phyloP scores from a whole-genome alignment of 2,113 vertebrate genomes.

The Scopus umbretta region DNA sequence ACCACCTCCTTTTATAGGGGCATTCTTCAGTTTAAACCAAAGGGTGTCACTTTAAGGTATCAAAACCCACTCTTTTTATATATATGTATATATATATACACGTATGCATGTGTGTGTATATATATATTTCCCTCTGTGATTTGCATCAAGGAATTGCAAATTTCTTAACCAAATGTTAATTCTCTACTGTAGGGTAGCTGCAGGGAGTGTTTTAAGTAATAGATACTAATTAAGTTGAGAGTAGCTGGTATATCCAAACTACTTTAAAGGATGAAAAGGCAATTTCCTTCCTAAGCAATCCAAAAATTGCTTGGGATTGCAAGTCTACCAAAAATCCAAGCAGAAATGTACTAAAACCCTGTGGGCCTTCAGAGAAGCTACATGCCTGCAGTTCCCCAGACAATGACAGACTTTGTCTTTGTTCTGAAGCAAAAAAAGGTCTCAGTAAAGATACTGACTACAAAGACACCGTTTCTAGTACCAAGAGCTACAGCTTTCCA shows the following conservation, averaged over 20 bases:
- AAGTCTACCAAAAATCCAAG: background rate
- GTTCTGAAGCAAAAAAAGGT: background rate
- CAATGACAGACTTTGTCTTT: background rate
- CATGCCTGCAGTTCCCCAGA: background rate
- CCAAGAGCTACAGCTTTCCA: background rate
- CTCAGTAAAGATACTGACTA: background rate
- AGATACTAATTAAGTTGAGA: conserved; percentile 21
- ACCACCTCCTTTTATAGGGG: background rate
- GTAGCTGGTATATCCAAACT: background rate
- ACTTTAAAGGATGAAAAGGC: background rate
- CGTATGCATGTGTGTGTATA: rapidly evolving
- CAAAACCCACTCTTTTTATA: background rate
- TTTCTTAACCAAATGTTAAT: conserved; percentile 13
- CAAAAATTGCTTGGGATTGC: background rate
- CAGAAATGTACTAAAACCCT: background rate
- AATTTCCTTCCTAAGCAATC: background rate
- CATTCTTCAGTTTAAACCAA: background rate
- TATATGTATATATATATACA: rapidly evolving
- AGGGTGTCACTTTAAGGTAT: background rate
- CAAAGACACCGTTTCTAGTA: background rate
- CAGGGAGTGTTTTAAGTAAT: conserved; percentile 13
- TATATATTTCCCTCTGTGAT: background rate
- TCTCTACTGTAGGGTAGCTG: background rate
- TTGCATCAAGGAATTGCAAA: background rate
- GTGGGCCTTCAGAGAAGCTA: background rate